A percentile compares a stretch with the other conserved stretches of the same genome.
Conservation (phyloP, 2,888 invertebrate genomes). For the Hedya salicella region DNA sequence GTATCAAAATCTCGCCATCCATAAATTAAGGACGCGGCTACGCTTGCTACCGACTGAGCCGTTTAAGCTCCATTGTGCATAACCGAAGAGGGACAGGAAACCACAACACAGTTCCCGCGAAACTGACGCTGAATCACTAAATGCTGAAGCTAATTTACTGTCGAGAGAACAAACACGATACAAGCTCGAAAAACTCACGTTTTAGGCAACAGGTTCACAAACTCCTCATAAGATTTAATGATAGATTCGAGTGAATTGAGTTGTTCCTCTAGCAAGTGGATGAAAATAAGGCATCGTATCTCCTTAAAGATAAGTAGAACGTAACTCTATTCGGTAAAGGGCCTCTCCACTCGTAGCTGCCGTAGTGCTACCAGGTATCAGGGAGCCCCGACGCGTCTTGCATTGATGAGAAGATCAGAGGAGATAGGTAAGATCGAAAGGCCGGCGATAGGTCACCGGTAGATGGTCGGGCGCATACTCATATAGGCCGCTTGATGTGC, state of each 20-base stretch:
- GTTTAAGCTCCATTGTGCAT: constrained; percentile 73
- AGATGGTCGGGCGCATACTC: constrained; percentile 68
- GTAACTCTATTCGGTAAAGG: constrained; percentile 83
- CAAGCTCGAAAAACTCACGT: not conserved
- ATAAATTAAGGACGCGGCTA: constrained; percentile 72
- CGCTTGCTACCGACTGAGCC: constrained; percentile 62
- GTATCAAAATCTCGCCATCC: constrained; percentile 76
- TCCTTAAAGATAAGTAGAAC: constrained; percentile 83
- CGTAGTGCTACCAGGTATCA: constrained; percentile 71
- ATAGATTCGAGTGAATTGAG: constrained; percentile 61
- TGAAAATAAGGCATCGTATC: constrained; percentile 82
- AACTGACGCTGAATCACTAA: constrained; percentile 53
- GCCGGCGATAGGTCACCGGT: constrained; percentile 67
- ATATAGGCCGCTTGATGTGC: constrained; percentile 77
- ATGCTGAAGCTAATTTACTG: constrained; percentile 42
- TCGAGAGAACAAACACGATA: not conserved
- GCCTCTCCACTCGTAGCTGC: constrained; percentile 77
- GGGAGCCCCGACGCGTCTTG: constrained; percentile 66
- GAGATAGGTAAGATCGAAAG: constrained; percentile 69
- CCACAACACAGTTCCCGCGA: constrained; percentile 55
- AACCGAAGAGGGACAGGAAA: constrained; percentile 68
- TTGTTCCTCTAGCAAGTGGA: constrained; percentile 69
- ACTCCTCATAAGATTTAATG: constrained; percentile 36
- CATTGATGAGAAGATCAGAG: constrained; percentile 66
- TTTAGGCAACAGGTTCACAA: constrained; percentile 29